phyloP scores from a whole-genome alignment of 1,140 invertebrate species.

The Drosophila parvula region DNA sequence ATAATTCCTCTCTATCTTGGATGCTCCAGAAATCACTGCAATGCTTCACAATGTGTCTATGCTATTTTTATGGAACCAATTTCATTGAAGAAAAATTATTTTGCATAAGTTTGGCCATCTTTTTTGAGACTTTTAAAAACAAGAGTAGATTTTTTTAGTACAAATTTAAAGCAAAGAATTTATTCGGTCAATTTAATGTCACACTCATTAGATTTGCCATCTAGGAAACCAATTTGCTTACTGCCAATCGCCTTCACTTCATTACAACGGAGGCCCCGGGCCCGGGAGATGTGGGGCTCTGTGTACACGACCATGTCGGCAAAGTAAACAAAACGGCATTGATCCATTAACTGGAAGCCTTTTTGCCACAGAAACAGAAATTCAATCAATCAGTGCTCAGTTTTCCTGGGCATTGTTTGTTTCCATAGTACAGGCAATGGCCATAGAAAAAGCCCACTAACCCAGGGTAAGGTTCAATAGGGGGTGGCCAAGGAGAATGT shows the following conservation, averaged over 20 bases:
- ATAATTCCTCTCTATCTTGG: too few species aligned
- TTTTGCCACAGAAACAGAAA: slow-evolving; percentile 41
- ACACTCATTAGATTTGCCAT: slow-evolving; percentile 5
- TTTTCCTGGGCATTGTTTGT: slow-evolving; percentile 32
- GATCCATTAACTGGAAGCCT: slow-evolving; percentile 42
- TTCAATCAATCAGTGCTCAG: slow-evolving; percentile 60
- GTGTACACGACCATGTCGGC: slow-evolving; percentile 33
- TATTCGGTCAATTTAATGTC: neutral
- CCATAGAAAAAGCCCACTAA: slow-evolving; percentile 1
- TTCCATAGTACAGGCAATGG: slow-evolving; percentile 1
- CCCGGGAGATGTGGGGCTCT: neutral
- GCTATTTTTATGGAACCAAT: too few species aligned
- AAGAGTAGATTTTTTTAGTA: too few species aligned
- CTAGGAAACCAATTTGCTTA: slow-evolving; percentile 22
- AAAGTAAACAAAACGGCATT: slow-evolving; percentile 43
- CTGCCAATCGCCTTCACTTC: slow-evolving; percentile 26
- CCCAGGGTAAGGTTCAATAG: slow-evolving; percentile 5
- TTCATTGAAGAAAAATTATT: too few species aligned
- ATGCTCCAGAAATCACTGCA: too few species aligned
- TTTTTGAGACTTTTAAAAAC: too few species aligned
- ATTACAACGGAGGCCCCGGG: slow-evolving; percentile 11
- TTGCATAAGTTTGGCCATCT: too few species aligned
- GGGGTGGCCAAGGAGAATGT: slow-evolving; percentile 32
- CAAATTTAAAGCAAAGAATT: neutral
- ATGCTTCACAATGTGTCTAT: too few species aligned